Base-by-base conservation (phyloP, 1,140 invertebrate species). In the Leptinotarsa lineolata region DNA sequence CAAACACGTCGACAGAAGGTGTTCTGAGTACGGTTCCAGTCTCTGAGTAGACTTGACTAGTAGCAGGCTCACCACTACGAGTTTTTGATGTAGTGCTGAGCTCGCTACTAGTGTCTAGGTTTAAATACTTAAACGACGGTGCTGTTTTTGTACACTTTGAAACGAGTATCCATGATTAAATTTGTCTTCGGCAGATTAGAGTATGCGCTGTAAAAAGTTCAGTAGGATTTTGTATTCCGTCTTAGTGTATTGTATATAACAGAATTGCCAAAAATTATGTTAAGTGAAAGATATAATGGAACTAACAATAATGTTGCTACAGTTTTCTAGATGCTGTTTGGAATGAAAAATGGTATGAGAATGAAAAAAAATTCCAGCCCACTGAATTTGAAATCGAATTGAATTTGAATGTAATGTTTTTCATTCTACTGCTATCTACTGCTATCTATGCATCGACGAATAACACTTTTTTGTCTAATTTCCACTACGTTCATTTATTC, bases 1-100 rank as follows among this genome's bases (percentile, higher is more conserved):
- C 64, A 90, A 89, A 80, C 88, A 90, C 81, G 86, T 86, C 79
- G 88, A 89, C 79, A 84, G 88, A 70, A 80, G 89, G 79, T 88
- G 88, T 74, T 89, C 88, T 75, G 89, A 90, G 77, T 88, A 88
- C 75, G 89, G 89, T 60, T 90, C 88, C 81, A 89, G 88, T 83
- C 89, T 90, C 82, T 90, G 89, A 90, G 87, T 88, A 81, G 85
- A 88, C 74, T 63, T 84, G 64, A 81, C 83, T 84, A 84, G 83
- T 78, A 84, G 83, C 78, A 81, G 82, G 75, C 77, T 84, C 22
- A 84, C 83, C 16, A 84, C 83, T n/a, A 84, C 83, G 12, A 84
- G 83, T 78, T 84, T 84, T 72, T 84, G 78, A 80, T 65, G 22
- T 64, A 54, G 66, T 76, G 45, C 68, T 80, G 72, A 67, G 75